These are phyloP conservation scores for Tragelaphus strepsiceros DNA, from an alignment of 2,113 vertebrate species.

Conservation along the genomic window DNA sequence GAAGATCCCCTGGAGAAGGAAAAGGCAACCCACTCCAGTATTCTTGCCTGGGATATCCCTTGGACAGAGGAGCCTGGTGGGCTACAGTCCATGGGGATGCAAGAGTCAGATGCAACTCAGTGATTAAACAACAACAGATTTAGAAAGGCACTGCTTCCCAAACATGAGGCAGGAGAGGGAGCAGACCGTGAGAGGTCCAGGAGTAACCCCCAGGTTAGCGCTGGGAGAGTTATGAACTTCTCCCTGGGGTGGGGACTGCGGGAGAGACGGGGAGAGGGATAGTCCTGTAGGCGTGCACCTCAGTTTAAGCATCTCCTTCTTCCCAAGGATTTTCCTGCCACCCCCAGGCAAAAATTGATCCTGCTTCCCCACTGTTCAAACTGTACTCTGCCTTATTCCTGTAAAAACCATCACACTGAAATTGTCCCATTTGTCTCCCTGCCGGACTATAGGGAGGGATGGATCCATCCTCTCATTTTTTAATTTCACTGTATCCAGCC, in stretches of 20 bases:
- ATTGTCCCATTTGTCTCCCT: background rate
- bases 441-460: background rate
- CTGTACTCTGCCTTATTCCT: background rate
- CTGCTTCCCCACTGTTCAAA: background rate
- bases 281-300: background rate
- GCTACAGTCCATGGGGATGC: background rate
- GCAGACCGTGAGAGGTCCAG: too few species aligned
- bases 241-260: background rate
- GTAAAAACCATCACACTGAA: accelerated
- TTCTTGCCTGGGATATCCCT: background rate
- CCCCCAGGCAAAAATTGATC: accelerated
- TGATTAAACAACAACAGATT: background rate
- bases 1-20: background rate
- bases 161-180: background rate
- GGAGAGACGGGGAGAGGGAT: background rate
- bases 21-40: background rate
- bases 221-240: background rate
- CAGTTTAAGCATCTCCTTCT: background rate
- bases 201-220: background rate
- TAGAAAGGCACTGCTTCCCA: background rate
- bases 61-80: background rate
- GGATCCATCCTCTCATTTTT: background rate
- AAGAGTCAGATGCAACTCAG: background rate
- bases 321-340: background rate
- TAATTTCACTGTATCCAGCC: background rate